Conservation (phyloP, 1,140 invertebrate species). For the fruit fly (Drosophila melanogaster) region Release_6_plus_ISO1_MT NT_033777.3:28047501-28048000, state of each 20-base stretch:
- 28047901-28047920: background rate
- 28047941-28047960: background rate
- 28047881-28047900: background rate
- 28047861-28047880: background rate
- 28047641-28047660: slow-evolving; percentile 72
- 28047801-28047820: slow-evolving; percentile 25
- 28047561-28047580: slow-evolving; percentile 84
- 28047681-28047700: slow-evolving; percentile 53
- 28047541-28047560: slow-evolving; percentile 83
- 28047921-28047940: slow-evolving; percentile 6
- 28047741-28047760: slow-evolving; percentile 26
- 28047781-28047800: slow-evolving; percentile 24
- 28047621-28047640: slow-evolving; percentile 85
- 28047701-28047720: slow-evolving; percentile 52
- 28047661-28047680: slow-evolving; percentile 61
- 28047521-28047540: slow-evolving; percentile 70
- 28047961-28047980: background rate
- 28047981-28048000: slow-evolving; percentile 31
- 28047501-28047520: slow-evolving; percentile 69
- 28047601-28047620: slow-evolving; percentile 85
- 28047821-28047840: slow-evolving; percentile 1
- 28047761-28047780: slow-evolving; percentile 46
- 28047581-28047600: slow-evolving; percentile 85
- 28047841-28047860: slow-evolving; percentile 15
- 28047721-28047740: slow-evolving; percentile 38